Percentiles rank a stretch among this genome's conserved stretches.
phyloP scores from a whole-genome alignment of 1,140 invertebrate genomes.

The Drosophila lowei region DNA sequence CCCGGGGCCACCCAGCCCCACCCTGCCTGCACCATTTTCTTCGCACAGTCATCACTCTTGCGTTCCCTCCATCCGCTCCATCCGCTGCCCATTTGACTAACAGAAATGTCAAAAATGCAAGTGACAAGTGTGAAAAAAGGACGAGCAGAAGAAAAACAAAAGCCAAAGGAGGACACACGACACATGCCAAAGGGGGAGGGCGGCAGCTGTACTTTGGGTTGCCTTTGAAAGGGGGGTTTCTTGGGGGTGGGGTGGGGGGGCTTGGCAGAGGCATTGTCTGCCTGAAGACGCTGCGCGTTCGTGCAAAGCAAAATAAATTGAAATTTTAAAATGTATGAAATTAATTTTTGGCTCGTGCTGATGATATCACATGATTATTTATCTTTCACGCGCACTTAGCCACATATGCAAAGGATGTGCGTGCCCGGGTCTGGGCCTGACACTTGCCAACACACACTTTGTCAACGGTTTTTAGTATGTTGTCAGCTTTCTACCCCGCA shows the following conservation, averaged over 20 bases:
- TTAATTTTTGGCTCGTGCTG: slow-evolving; percentile 70
- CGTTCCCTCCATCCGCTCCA: not conserved
- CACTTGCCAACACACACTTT: slow-evolving; percentile 74
- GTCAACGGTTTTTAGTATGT: slow-evolving; percentile 78
- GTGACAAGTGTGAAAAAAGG: slow-evolving; percentile 80
- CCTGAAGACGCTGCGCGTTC: slow-evolving; percentile 72
- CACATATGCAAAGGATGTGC: slow-evolving; percentile 65
- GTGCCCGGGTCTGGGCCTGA: slow-evolving; percentile 58
- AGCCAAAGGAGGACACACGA: slow-evolving; percentile 52
- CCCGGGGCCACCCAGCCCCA: slow-evolving; percentile 14
- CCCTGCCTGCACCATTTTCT: slow-evolving; percentile 22
- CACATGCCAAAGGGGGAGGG: slow-evolving; percentile 23
- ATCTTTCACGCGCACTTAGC: slow-evolving; percentile 76
- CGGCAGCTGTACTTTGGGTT: slow-evolving; percentile 3
- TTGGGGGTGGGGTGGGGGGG: not conserved
- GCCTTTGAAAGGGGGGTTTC: slow-evolving; percentile 11
- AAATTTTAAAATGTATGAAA: slow-evolving; percentile 81
- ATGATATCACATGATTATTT: slow-evolving; percentile 77
- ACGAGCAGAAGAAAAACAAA: slow-evolving; percentile 73
- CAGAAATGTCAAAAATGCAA: slow-evolving; percentile 81
- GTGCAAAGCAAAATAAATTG: slow-evolving; percentile 75
- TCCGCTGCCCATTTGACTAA: slow-evolving; percentile 50
- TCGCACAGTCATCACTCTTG: slow-evolving; percentile 31
- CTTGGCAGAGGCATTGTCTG: slow-evolving; percentile 45
- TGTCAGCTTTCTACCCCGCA: slow-evolving; percentile 51